These are phyloP conservation scores for Hydrochoerus hydrochaeris DNA, from an alignment of 2,113 vertebrate genomes.

Conservation along the genomic window DNA sequence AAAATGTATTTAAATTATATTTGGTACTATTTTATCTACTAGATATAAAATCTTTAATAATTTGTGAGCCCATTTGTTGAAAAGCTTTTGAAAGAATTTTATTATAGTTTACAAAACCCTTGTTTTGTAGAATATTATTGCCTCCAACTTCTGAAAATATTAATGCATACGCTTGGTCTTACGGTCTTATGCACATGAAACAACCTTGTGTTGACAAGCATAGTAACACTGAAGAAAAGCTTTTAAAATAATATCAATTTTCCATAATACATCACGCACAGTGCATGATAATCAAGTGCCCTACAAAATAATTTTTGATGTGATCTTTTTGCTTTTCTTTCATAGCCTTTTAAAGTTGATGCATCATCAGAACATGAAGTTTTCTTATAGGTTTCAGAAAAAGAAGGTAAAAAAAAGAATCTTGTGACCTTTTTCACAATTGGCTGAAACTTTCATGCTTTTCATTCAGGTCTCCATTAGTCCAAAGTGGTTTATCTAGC, in stretches of 20 bases:
- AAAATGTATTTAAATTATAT: constrained; percentile 15
- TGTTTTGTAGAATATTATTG: constrained; percentile 20
- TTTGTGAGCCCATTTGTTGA: background rate
- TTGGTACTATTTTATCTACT: background rate
- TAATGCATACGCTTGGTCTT: constrained; percentile 44
- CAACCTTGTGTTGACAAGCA: constrained; percentile 75
- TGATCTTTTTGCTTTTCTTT: constrained; percentile 57
- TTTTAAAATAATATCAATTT: constrained; percentile 82
- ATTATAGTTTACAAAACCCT: background rate
- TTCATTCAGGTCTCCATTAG: constrained; percentile 81
- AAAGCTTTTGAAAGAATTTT: background rate
- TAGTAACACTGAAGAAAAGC: constrained; percentile 71
- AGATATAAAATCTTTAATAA: background rate
- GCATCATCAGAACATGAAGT: constrained; percentile 46
- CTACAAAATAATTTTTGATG: constrained; percentile 70
- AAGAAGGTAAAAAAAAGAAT: background rate
- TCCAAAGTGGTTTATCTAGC: constrained; percentile 79
- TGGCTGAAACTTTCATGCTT: constrained; percentile 71
- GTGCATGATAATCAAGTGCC: constrained; percentile 63
- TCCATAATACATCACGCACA: constrained; percentile 62
- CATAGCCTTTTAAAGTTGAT: constrained; percentile 65
- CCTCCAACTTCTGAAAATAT: constrained; percentile 56
- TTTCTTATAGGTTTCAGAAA: constrained; percentile 64
- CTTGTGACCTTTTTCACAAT: constrained; percentile 70
- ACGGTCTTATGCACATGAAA: constrained; percentile 52